phyloP scores from a whole-genome alignment of 30 jellyfish, hydroid and myxozoan species.

The Cassiopea andromeda region DNA sequence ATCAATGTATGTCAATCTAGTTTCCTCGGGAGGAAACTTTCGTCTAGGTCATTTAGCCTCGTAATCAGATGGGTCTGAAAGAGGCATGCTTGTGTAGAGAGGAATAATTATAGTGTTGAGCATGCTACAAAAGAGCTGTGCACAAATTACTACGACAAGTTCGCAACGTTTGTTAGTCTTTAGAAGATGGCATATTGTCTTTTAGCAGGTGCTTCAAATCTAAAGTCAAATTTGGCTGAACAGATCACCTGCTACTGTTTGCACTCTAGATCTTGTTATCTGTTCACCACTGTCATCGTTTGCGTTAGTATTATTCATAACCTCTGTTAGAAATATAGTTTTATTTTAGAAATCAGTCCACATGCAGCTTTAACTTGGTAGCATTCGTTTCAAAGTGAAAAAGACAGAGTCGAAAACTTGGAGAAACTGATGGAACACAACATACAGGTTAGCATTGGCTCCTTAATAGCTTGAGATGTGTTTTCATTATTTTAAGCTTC shows the following conservation, averaged over 20 bases:
- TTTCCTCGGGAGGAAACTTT: too few relatives aligned
- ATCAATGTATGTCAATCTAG: too few relatives aligned
- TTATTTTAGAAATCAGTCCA: not conserved
- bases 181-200: not conserved
- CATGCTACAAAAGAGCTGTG: not conserved
- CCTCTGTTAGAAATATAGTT: not conserved
- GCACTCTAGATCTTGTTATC: not conserved
- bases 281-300: constrained; percentile 8
- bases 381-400: not conserved
- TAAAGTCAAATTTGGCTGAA: constrained; percentile 13
- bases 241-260: constrained; percentile 19
- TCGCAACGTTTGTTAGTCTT: constrained; percentile 2
- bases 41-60: too few relatives aligned
- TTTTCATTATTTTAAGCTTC: too few relatives aligned
- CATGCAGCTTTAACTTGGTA: not conserved
- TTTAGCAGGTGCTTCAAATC: constrained; percentile 20
- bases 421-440: too few relatives aligned
- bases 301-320: not conserved
- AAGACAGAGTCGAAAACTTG: too few relatives aligned
- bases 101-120: not conserved
- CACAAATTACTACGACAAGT: not conserved
- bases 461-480: too few relatives aligned
- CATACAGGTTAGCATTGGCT: too few relatives aligned
- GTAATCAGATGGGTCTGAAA: too few relatives aligned
- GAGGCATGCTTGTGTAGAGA: too few relatives aligned